These are phyloP conservation scores for Epiperipatus broadwayi DNA, from an alignment of 2,888 invertebrate genomes.

Conservation along the genomic window DNA sequence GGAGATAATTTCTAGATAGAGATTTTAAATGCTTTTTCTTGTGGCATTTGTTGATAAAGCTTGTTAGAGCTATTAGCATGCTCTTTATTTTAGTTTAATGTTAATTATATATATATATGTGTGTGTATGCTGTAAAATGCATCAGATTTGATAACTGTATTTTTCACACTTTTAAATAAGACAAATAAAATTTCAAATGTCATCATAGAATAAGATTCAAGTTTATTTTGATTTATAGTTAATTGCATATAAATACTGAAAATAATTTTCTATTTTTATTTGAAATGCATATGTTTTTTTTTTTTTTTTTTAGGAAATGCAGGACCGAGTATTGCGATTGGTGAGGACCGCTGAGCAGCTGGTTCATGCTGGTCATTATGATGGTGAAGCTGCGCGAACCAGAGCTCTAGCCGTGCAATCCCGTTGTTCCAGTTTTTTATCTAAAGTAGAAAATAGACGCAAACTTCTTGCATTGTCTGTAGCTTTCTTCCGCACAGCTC, in stretches of 20 bases:
- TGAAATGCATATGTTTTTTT: constrained; percentile 3
- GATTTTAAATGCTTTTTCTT: too few relatives aligned
- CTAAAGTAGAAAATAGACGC: constrained; percentile 48
- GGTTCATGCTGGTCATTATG: constrained; percentile 46
- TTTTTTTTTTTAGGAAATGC: constrained; percentile 35
- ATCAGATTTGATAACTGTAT: too few relatives aligned
- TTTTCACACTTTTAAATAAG: too few relatives aligned
- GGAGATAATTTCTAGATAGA: too few relatives aligned
- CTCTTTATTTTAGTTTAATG: too few relatives aligned
- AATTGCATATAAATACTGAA: background rate
- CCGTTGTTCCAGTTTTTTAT: constrained; percentile 46
- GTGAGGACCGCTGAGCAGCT: constrained; percentile 57
- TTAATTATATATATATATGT: too few relatives aligned
- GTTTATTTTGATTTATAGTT: too few relatives aligned
- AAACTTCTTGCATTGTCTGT: constrained; percentile 44
- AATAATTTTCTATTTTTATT: constrained; percentile 8
- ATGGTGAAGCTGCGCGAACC: constrained; percentile 40
- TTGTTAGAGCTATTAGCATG: too few relatives aligned
- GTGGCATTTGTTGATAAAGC: too few relatives aligned
- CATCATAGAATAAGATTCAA: too few relatives aligned
- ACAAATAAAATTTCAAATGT: background rate
- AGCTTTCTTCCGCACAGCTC: constrained; percentile 47
- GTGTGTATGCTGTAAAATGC: too few relatives aligned
- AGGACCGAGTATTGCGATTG: constrained; percentile 53
- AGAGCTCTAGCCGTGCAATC: constrained; percentile 45